Conservation (phyloP, 2,888 invertebrate species). For the Drosophila birchii region DNA sequence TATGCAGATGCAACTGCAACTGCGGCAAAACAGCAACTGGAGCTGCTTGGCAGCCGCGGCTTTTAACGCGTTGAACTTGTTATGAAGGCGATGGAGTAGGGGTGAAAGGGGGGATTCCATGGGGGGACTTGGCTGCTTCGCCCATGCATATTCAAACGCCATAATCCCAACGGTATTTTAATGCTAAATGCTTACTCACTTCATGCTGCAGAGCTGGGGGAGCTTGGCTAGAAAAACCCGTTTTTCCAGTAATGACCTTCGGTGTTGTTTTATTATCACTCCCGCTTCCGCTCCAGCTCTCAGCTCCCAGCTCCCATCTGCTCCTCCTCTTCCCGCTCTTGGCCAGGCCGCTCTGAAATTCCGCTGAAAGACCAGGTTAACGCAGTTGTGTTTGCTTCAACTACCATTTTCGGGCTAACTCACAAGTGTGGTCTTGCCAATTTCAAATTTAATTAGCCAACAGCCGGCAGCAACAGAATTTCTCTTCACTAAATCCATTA, state of each 20-base stretch:
- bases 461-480: slow-evolving; percentile 1
- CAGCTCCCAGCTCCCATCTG: slow-evolving; percentile 1
- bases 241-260: slow-evolving; percentile 82
- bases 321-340: not conserved
- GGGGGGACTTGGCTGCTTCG: slow-evolving; percentile 34
- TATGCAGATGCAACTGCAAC: slow-evolving; percentile 68
- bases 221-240: slow-evolving; percentile 61
- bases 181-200: slow-evolving; percentile 78
- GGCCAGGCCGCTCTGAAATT: slow-evolving; percentile 17
- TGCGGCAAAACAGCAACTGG: slow-evolving; percentile 47
- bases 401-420: slow-evolving; percentile 37
- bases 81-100: slow-evolving; percentile 12
- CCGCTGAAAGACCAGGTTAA: slow-evolving; percentile 45
- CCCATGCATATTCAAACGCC: slow-evolving; percentile 77
- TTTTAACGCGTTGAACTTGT: slow-evolving; percentile 67
- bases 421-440: slow-evolving; percentile 30
- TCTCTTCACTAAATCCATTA: slow-evolving; percentile 25
- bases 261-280: slow-evolving; percentile 65
- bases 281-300: slow-evolving; percentile 42
- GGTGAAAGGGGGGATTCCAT: not conserved
- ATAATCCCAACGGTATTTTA: slow-evolving; percentile 78
- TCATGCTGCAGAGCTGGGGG: slow-evolving; percentile 26
- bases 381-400: slow-evolving; percentile 21
- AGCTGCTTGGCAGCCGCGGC: slow-evolving; percentile 45
- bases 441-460: slow-evolving; percentile 29